A percentile compares a stretch with the other conserved stretches of the same genome.
Conservation (phyloP, 1,140 invertebrate species). For the Calephelis virginiensis region DNA sequence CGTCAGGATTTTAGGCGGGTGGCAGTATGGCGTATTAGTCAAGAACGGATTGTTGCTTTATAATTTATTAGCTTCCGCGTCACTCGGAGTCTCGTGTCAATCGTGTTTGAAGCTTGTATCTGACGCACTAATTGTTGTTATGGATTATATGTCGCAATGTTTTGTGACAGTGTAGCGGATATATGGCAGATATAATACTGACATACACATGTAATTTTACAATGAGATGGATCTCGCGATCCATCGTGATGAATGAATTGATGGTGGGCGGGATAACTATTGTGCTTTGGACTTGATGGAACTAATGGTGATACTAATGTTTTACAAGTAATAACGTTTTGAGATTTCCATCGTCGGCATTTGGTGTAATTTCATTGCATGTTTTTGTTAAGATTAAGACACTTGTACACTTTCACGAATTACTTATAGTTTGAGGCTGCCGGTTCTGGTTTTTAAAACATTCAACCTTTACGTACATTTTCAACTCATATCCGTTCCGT, state of each 20-base stretch:
- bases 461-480: no score
- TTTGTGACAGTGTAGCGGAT: neutral
- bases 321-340: no score
- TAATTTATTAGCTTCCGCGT: conserved; percentile 61
- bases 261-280: neutral
- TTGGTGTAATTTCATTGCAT: neutral
- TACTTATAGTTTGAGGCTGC: no score
- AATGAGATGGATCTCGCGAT: neutral
- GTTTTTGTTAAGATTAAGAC: neutral
- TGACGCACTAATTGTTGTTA: conserved; percentile 44
- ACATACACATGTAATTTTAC: conserved; percentile 16
- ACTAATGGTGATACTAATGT: neutral
- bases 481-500: no score
- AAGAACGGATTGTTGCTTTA: conserved; percentile 56
- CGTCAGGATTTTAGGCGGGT: conserved; percentile 49
- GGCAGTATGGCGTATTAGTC: conserved; percentile 67
- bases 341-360: no score
- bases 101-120: conserved; percentile 41
- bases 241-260: no score
- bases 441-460: no score
- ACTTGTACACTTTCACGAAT: no score
- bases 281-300: conserved; percentile 1
- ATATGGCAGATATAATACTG: conserved; percentile 1
- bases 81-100: conserved; percentile 41
- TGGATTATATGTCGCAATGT: neutral